Evolutionary conservation across 1,140 invertebrate genomes (phyloP).

Genomic region (Ostrea edulis): DNA sequence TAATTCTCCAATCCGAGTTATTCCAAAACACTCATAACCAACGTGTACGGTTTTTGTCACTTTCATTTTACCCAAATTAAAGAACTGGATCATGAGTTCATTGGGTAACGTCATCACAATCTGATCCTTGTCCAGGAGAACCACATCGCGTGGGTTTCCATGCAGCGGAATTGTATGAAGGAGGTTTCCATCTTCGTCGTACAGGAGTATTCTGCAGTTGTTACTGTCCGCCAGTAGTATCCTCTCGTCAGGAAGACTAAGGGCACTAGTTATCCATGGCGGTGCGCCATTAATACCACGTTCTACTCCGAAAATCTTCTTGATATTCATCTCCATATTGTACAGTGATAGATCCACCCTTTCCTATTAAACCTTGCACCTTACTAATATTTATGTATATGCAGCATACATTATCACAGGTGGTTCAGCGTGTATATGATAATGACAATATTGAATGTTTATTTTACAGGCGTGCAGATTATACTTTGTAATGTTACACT

Average conservation of each 20-base stretch:
- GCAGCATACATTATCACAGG: background rate
- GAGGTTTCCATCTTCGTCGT: conserved; percentile 25
- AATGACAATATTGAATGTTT: background rate
- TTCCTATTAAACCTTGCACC: background rate
- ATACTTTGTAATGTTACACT: too few relatives aligned
- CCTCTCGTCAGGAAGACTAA: background rate
- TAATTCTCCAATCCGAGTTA: background rate
- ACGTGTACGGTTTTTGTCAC: background rate
- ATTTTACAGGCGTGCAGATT: too few relatives aligned
- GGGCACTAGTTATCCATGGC: conserved; percentile 27
- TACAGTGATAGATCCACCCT: background rate
- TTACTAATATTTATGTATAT: background rate
- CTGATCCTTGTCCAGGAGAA: background rate
- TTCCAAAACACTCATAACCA: conserved; percentile 41
- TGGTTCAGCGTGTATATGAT: background rate
- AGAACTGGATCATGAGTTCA: conserved; percentile 34
- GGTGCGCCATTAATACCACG: background rate
- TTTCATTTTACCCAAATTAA: background rate
- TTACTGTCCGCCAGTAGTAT: conserved; percentile 10
- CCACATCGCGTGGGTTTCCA: conserved; percentile 39
- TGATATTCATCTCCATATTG: conserved; percentile 35
- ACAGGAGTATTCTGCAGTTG: conserved; percentile 21
- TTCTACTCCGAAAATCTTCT: conserved; percentile 40
- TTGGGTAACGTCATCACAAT: conserved; percentile 28
- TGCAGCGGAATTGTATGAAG: background rate